Percentiles rank a stretch among this genome's conserved stretches.
These are phyloP conservation scores for Sinodicranocentrus sp. DNA, from an alignment of 2,888 invertebrate genomes.

Conservation along the genomic window DNA sequence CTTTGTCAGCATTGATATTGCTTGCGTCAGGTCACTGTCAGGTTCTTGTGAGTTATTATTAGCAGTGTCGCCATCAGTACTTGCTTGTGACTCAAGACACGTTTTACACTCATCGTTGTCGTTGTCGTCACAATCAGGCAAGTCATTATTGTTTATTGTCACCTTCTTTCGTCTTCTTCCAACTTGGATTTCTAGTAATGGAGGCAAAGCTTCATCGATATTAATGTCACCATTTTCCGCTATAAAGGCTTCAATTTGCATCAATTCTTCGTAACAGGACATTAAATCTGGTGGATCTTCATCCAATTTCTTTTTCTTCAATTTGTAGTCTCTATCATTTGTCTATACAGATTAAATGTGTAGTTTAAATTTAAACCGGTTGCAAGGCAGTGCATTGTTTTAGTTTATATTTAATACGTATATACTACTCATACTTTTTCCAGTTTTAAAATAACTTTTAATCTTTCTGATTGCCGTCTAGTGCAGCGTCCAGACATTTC, in stretches of 20 bases:
- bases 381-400: neutral
- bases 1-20: neutral
- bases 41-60: neutral
- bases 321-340: conserved; percentile 37
- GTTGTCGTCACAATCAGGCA: conserved; percentile 19
- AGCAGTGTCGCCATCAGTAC: too few relatives aligned
- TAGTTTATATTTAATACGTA: neutral
- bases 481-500: conserved; percentile 59
- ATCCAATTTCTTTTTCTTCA: conserved; percentile 51
- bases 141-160: conserved; percentile 42
- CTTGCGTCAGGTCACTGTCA: neutral
- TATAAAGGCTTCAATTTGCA: conserved; percentile 6
- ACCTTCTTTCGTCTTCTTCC: conserved; percentile 37
- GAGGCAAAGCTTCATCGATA: conserved; percentile 46
- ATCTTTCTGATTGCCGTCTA: conserved; percentile 38
- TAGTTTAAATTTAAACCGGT: neutral
- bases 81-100: conserved; percentile 11
- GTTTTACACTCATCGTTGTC: conserved; percentile 26
- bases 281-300: conserved; percentile 62
- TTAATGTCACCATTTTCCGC: conserved; percentile 23
- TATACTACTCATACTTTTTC: conserved; percentile 44
- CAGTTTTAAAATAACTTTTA: conserved; percentile 45
- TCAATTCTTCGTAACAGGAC: conserved; percentile 58
- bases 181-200: conserved; percentile 43
- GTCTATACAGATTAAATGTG: conserved; percentile 13